Conservation (phyloP, 2,797 vertebrate species). For the Buceros bicornis region DNA sequence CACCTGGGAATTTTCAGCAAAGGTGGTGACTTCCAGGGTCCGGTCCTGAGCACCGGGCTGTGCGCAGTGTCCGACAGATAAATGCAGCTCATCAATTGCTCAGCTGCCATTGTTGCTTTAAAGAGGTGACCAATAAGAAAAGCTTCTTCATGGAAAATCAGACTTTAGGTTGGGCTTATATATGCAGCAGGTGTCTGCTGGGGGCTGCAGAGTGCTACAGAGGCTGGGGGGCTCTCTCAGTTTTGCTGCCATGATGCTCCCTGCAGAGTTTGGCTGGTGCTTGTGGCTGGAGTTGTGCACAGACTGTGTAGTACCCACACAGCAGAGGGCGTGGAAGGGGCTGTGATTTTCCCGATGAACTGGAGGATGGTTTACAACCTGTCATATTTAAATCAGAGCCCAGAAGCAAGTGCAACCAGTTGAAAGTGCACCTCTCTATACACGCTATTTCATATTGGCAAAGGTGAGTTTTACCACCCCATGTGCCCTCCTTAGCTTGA, state of each 20-base stretch:
- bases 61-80: rapidly evolving
- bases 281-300: background rate
- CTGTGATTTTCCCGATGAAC: background rate
- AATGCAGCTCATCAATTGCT: rapidly evolving
- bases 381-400: background rate
- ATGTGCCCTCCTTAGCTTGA: background rate
- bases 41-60: rapidly evolving
- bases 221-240: background rate
- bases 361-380: background rate
- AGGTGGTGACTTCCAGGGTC: background rate
- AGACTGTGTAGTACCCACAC: background rate
- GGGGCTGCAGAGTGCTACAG: background rate
- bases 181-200: rapidly evolving
- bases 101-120: rapidly evolving
- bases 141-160: background rate
- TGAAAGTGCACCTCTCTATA: background rate
- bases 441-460: background rate
- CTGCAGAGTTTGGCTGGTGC: background rate
- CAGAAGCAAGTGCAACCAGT: background rate
- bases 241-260: background rate
- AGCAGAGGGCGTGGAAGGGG: background rate
- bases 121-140: background rate
- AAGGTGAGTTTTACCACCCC: background rate
- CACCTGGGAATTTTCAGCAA: background rate
- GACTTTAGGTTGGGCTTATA: background rate